These are phyloP conservation scores for Podargus strigoides DNA, from an alignment of 2,797 vertebrate genomes.

Conservation along the genomic window DNA sequence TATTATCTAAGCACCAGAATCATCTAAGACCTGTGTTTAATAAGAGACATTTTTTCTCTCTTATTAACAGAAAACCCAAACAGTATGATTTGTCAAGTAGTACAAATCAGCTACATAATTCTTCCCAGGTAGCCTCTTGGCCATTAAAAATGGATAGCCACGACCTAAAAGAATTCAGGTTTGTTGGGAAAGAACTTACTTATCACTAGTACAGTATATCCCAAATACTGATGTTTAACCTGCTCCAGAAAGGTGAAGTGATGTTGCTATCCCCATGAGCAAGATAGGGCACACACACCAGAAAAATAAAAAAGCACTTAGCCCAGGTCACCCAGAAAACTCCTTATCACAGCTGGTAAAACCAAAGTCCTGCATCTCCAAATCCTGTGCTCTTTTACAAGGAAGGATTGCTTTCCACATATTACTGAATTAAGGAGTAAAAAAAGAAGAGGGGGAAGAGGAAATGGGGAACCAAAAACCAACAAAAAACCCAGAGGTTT, in stretches of 20 bases:
- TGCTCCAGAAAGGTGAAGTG: background rate
- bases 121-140: background rate
- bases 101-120: background rate
- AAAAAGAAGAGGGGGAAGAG: accelerated
- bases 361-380: background rate
- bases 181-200: background rate
- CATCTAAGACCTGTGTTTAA: background rate
- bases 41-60: background rate
- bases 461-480: background rate
- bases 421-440: background rate
- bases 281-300: background rate
- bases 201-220: background rate
- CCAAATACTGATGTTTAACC: background rate
- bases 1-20: background rate
- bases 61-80: slow-evolving; percentile 22
- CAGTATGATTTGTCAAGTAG: background rate
- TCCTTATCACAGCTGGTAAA: background rate
- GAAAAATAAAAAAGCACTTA: background rate
- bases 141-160: background rate
- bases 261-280: background rate
- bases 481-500: background rate
- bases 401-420: background rate
- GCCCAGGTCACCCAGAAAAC: background rate
- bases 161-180: background rate
- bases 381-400: background rate